A percentile compares a stretch with the other conserved stretches of the same genome.
These are phyloP conservation scores for Coendou prehensilis DNA, from an alignment of 2,797 vertebrate genomes.

Conservation along the genomic window DNA sequence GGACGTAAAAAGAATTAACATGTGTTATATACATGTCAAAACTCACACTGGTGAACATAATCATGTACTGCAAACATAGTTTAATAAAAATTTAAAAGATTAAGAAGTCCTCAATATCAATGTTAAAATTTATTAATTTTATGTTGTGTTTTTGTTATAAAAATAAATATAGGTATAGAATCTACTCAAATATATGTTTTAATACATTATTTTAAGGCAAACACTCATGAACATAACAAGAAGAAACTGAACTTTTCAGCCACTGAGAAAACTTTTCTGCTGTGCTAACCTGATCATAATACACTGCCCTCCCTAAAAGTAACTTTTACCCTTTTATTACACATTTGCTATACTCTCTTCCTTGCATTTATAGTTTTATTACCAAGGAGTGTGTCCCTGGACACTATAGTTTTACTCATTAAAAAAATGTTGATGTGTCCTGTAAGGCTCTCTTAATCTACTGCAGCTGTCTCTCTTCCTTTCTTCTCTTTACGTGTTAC, in stretches of 20 bases:
- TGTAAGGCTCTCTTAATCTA: background rate
- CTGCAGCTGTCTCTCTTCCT: background rate
- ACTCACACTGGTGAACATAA: background rate
- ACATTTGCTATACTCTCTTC: constrained; percentile 7
- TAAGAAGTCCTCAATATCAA: background rate
- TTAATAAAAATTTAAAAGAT: background rate
- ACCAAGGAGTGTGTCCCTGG: background rate
- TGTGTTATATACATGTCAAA: background rate
- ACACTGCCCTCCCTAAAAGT: background rate
- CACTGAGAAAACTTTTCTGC: background rate
- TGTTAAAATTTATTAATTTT: constrained; percentile 11
- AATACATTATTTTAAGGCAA: constrained; percentile 12
- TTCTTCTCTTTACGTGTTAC: background rate
- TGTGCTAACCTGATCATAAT: background rate
- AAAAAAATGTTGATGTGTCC: background rate
- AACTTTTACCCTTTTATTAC: background rate
- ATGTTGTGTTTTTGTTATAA: constrained; percentile 1
- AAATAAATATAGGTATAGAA: background rate
- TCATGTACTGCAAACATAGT: background rate
- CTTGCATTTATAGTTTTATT: constrained; percentile 35
- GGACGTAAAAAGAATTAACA: background rate
- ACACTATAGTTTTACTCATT: background rate
- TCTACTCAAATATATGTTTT: background rate
- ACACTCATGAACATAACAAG: background rate
- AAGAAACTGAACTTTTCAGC: background rate